Conservation (phyloP, 1,140 invertebrate species). For the Trinorchestia longiramus region DNA sequence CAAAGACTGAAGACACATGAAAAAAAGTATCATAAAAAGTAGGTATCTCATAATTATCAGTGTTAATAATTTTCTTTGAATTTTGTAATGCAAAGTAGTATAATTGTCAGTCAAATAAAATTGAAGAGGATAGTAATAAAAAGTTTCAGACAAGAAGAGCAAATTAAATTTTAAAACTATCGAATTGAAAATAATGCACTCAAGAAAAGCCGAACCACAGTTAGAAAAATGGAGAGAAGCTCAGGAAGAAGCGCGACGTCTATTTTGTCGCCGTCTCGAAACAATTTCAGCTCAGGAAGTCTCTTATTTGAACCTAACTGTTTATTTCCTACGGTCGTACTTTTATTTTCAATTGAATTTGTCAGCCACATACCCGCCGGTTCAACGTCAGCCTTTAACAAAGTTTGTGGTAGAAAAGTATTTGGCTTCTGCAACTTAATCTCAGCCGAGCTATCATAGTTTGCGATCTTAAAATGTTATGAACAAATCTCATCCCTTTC, state of each 20-base stretch:
- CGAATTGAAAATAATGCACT: not conserved
- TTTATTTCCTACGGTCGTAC: not conserved
- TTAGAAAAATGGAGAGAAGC: not conserved
- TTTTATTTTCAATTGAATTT: not conserved
- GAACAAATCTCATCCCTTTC: too few species aligned
- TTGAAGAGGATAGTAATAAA: not conserved
- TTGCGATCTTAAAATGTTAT: too few species aligned
- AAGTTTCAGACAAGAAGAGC: not conserved
- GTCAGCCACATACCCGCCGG: not conserved
- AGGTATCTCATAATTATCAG: not conserved
- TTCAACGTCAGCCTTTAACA: not conserved
- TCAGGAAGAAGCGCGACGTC: not conserved
- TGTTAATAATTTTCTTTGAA: not conserved
- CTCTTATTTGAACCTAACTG: slow-evolving; percentile 8
- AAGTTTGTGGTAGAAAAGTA: not conserved
- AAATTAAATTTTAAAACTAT: not conserved
- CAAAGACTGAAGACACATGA: not conserved
- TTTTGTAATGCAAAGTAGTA: not conserved
- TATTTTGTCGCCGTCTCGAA: not conserved
- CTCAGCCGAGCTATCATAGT: too few species aligned
- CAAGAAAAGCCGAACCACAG: not conserved
- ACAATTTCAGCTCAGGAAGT: not conserved
- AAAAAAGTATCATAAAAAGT: not conserved
- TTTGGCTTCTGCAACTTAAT: not conserved
- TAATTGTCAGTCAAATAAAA: not conserved